phyloP scores from a whole-genome alignment of 2,113 vertebrate genomes.

The Nothoprocta perdicaria region DNA sequence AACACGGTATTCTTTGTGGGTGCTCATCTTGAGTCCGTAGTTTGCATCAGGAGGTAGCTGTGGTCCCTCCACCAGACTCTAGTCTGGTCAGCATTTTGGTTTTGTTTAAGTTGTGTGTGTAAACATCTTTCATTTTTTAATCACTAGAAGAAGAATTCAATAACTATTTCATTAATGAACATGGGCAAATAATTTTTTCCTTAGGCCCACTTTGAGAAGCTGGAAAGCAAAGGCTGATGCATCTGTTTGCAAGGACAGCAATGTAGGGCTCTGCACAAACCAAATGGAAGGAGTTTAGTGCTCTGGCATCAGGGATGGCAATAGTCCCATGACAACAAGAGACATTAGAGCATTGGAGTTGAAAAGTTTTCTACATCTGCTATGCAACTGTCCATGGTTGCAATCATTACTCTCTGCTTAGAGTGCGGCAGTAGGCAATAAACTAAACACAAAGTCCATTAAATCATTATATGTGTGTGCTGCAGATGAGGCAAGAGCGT shows the following conservation, averaged over 20 bases:
- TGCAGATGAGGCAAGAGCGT: not conserved
- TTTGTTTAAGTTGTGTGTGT: constrained; percentile 47
- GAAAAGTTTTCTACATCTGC: constrained; percentile 36
- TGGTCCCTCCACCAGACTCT: constrained; percentile 44
- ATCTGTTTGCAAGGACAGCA: not conserved
- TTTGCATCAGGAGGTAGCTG: constrained; percentile 58
- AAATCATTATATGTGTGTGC: not conserved
- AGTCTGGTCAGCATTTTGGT: constrained; percentile 54
- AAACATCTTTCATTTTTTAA: constrained; percentile 65
- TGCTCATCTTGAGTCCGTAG: constrained; percentile 68
- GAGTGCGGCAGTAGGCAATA: not conserved
- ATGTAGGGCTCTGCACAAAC: not conserved
- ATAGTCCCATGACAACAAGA: not conserved
- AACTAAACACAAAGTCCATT: constrained; percentile 31
- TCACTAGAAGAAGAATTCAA: constrained; percentile 55
- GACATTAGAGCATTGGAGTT: constrained; percentile 20
- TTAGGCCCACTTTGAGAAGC: not conserved
- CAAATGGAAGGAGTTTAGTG: constrained; percentile 18
- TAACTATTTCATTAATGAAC: constrained; percentile 59
- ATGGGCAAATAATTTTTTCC: constrained; percentile 44
- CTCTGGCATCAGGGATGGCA: not conserved
- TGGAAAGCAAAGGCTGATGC: not conserved
- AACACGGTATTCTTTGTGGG: constrained; percentile 64
- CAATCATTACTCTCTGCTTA: constrained; percentile 10
- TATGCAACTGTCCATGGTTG: not conserved